These are phyloP conservation scores for Hemiprocne comata DNA, from an alignment of 2,113 vertebrate species.

Conservation along the genomic window DNA sequence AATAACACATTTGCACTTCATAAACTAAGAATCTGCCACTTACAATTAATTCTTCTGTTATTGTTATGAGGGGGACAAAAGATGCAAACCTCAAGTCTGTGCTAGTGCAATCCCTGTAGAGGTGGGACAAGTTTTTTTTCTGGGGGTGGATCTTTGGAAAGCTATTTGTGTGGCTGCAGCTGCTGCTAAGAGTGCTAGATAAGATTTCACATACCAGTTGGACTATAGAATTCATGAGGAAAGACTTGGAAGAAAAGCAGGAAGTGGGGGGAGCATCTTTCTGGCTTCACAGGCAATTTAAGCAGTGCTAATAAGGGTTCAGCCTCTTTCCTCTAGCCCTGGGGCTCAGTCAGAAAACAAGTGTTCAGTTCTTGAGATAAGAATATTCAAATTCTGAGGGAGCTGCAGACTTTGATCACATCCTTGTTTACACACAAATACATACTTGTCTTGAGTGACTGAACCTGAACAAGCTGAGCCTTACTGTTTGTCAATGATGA, in stretches of 20 bases:
- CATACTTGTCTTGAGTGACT: background rate
- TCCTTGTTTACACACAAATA: background rate
- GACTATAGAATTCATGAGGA: background rate
- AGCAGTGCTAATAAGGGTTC: background rate
- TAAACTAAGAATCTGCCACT: slow-evolving; percentile 36
- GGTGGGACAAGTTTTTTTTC: background rate
- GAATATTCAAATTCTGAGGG: background rate
- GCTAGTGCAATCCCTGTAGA: background rate
- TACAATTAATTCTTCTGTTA: slow-evolving; percentile 17
- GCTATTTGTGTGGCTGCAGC: background rate
- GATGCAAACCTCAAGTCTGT: background rate
- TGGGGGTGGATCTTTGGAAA: background rate
- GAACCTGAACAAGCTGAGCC: background rate
- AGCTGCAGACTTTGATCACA: background rate
- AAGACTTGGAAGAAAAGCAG: background rate
- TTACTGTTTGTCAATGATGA: background rate
- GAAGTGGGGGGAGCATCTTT: background rate
- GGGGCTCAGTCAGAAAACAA: background rate
- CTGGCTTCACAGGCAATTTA: background rate
- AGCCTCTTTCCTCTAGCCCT: background rate
- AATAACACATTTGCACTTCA: background rate
- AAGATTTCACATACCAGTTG: background rate
- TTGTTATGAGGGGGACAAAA: background rate
- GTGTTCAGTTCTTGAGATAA: background rate
- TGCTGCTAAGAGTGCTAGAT: background rate